Evolutionary conservation across 2,797 vertebrate genomes (phyloP).

Genomic region (Aselliscus stoliczkanus): DNA sequence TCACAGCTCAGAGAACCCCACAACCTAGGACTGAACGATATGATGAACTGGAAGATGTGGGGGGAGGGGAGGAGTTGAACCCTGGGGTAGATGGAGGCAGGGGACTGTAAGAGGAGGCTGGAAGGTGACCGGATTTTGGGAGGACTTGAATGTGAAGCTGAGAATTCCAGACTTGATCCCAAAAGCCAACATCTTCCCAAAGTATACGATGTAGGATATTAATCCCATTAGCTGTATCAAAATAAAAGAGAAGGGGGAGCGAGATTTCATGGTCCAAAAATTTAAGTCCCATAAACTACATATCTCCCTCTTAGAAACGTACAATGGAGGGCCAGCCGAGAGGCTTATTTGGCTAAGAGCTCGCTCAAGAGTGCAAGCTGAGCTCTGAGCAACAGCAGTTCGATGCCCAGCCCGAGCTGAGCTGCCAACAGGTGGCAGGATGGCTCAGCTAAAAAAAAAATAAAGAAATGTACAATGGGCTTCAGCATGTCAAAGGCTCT

Average conservation of each 20-base stretch:
- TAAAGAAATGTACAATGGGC: not conserved
- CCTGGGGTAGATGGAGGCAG: not conserved
- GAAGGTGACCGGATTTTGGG: not conserved
- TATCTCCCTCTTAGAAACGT: not conserved
- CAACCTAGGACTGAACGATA: not conserved
- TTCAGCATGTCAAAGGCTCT: not conserved
- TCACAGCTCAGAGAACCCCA: constrained; percentile 26
- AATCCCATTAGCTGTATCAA: not conserved
- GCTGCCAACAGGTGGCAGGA: too few relatives aligned
- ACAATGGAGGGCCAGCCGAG: too few relatives aligned
- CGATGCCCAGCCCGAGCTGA: too few relatives aligned
- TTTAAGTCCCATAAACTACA: not conserved
- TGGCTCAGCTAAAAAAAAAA: too few relatives aligned
- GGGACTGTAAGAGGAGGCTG: not conserved
- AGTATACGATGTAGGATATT: not conserved
- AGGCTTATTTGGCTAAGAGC: too few relatives aligned
- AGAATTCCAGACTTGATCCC: not conserved
- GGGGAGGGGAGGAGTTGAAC: not conserved
- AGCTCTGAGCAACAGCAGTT: too few relatives aligned
- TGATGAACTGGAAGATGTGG: not conserved
- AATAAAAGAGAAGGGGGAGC: not conserved
- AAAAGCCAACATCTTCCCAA: not conserved
- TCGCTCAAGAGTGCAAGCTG: too few relatives aligned
- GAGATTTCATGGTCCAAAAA: not conserved
- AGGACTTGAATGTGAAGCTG: not conserved